Evolutionary conservation across 2,888 invertebrate species (phyloP).

Genomic region (Synergus umbraculus): DNA sequence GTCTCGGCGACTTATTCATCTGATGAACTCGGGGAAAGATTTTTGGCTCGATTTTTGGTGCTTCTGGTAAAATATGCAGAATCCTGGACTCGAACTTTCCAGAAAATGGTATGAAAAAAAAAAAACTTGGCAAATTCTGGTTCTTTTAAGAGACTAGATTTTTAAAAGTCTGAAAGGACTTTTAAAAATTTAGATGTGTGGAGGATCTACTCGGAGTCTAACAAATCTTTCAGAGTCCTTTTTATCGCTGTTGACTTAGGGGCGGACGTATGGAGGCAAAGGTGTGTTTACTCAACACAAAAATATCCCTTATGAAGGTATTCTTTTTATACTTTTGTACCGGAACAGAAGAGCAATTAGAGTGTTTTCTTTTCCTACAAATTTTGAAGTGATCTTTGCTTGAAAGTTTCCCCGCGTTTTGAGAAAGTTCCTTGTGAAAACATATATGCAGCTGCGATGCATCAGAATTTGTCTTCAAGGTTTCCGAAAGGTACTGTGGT

Average conservation of each 20-base stretch:
- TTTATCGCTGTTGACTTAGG: constrained; percentile 26
- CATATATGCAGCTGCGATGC: constrained; percentile 5
- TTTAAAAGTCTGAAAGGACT: too few relatives aligned
- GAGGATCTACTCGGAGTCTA: background rate
- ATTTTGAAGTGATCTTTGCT: background rate
- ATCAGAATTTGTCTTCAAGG: constrained; percentile 21
- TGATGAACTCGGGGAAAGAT: background rate
- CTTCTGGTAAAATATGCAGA: background rate
- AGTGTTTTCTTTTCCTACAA: constrained; percentile 31
- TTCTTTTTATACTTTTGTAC: constrained; percentile 17
- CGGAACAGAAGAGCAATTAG: constrained; percentile 34
- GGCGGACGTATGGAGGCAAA: background rate
- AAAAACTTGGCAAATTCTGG: too few relatives aligned
- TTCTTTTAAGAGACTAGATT: too few relatives aligned
- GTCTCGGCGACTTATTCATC: background rate
- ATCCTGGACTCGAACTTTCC: too few relatives aligned
- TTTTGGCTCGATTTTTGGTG: background rate
- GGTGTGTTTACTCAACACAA: constrained; percentile 31
- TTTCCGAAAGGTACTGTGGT: background rate
- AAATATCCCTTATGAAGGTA: constrained; percentile 24
- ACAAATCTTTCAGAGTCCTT: constrained; percentile 3
- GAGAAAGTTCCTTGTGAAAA: constrained; percentile 33
- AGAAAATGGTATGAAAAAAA: too few relatives aligned
- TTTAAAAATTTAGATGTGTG: background rate
- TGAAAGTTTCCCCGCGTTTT: constrained; percentile 20